Conservation (phyloP, 35 echinoderm and acorn worm genomes). For the Lytechinus variegatus region DNA sequence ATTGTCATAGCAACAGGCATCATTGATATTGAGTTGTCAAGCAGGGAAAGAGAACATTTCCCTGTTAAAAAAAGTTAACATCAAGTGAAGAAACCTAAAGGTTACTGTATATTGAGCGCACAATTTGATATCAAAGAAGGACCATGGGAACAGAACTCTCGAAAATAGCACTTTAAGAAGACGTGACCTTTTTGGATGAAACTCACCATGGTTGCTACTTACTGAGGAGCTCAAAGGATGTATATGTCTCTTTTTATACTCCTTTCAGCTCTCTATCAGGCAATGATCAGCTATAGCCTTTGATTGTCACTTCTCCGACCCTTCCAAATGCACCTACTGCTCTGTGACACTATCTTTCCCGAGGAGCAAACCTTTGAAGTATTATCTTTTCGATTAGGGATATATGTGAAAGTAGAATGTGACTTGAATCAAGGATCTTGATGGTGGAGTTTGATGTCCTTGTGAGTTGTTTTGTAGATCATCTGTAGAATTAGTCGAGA, state of each 20-base stretch:
- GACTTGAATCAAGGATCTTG: not conserved
- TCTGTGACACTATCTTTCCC: not conserved
- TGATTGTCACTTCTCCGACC: not conserved
- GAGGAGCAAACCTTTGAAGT: not conserved
- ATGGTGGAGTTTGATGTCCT: not conserved
- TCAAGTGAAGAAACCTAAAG: no score
- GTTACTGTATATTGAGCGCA: no score
- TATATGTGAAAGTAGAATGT: not conserved
- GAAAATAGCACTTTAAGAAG: not conserved
- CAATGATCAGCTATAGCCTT: not conserved
- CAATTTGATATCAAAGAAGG: no score
- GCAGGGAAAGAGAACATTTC: no score
- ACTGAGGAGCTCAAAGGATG: not conserved
- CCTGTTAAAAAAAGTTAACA: no score
- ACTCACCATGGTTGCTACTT: not conserved
- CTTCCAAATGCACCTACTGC: not conserved
- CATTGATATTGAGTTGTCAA: no score
- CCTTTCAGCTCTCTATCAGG: not conserved
- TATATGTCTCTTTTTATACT: not conserved
- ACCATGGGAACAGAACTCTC: no score
- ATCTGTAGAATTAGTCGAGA: not conserved
- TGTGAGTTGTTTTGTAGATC: not conserved
- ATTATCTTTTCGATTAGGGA: not conserved
- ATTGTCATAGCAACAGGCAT: no score
- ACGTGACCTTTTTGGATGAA: not conserved